Percentiles rank a stretch among this genome's conserved stretches.
Conservation (phyloP, 2,113 vertebrate genomes). For the Nothocercus nigrocapillus region DNA sequence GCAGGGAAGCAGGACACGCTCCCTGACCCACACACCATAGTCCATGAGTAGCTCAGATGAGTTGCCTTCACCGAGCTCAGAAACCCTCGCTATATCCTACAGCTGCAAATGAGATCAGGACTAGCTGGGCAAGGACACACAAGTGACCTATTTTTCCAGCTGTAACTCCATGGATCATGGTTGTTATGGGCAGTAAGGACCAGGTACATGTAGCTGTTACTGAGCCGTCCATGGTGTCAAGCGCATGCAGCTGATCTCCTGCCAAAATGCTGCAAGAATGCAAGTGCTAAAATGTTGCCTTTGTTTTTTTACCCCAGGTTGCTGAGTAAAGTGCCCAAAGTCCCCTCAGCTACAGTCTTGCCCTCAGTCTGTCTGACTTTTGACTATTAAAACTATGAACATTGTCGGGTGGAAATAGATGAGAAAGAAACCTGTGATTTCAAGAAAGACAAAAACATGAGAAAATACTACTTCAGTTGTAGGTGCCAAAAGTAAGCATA, state of each 20-base stretch:
- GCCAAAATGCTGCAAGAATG: background rate
- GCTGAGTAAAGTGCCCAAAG: background rate
- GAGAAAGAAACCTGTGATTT: background rate
- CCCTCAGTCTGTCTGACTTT: background rate
- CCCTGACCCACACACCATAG: background rate
- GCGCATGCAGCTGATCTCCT: background rate
- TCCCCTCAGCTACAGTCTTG: background rate
- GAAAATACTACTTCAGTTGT: background rate
- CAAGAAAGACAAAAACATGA: accelerated
- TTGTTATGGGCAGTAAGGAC: background rate
- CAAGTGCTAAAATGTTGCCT: background rate
- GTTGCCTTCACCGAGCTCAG: background rate
- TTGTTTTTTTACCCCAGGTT: accelerated
- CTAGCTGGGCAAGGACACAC: background rate
- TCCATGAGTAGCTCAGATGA: background rate
- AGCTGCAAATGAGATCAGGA: accelerated
- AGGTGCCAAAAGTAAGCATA: background rate
- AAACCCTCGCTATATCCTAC: background rate
- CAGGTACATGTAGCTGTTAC: accelerated
- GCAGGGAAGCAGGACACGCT: accelerated
- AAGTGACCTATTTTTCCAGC: accelerated
- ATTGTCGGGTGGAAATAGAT: background rate
- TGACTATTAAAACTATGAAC: background rate
- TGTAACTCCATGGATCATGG: background rate
- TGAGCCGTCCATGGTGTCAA: background rate